Base-by-base conservation (phyloP, 2,113 vertebrate genomes). In the Scophthalmus maximus region DNA sequence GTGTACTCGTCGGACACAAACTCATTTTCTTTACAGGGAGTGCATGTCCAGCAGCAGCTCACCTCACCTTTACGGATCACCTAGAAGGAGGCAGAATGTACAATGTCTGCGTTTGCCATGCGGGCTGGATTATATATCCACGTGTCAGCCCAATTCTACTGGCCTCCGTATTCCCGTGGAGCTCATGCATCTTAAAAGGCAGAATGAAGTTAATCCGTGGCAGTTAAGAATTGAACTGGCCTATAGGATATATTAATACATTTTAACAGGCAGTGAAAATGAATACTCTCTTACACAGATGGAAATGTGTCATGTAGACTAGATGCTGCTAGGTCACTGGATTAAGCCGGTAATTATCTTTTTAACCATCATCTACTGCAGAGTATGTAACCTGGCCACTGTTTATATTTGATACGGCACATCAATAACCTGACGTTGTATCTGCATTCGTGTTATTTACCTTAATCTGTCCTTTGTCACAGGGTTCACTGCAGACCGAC, bases 11-110 rank as follows among this genome's bases (percentile, higher is more conserved):
- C 97, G 71, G 92, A 98, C 27, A 98, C 96, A 56, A 95, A 97
- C 77, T 99, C 98, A 0, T 99, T 99, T 26, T 99, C 98, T 78
- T 99, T 99, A 55, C 98, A 99, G 10, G 95, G 96, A 1, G 97
- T 99, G 69, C 98, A 99, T 3, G 97, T 99, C 98, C 98, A 99
- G 23, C 97, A 99, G 64, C 98, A 99, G 85, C 98, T 99, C 75
- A 98, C 98, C 89, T 99, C 98, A 36, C 98, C 98, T 90, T 99
- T 99, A 79, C 97, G 96, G 80, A 99, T 99, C 38, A 99, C 98
- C 98, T 99, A 73, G 7, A 51, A 51, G n/a, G 22, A 18, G 55
- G 59, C 12, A 51, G 8, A n/a, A 50, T 15, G 20, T 11, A 20
- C 22, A 40, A 2, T 47, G 57, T 52, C n/a, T 18, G n/a, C 47